Percentiles rank a stretch among this genome's conserved stretches.
Conservation (phyloP, 2,888 invertebrate genomes). For the Abscondita cerata region DNA sequence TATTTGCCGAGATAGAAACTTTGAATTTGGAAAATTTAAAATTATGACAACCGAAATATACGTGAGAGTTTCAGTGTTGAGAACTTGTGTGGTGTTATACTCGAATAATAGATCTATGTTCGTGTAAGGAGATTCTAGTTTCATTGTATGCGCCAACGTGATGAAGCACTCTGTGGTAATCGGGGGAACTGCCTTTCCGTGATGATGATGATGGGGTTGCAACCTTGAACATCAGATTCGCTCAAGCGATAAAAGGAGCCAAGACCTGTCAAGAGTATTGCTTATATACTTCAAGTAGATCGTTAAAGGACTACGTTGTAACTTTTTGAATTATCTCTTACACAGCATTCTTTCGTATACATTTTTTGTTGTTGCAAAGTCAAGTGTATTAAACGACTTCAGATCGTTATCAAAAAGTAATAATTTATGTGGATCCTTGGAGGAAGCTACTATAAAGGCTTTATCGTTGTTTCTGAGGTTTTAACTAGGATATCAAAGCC, state of each 20-base stretch:
- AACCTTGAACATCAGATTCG: constrained; percentile 45
- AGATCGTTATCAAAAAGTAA: constrained; percentile 19
- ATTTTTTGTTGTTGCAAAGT: not conserved
- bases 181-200: constrained; percentile 40
- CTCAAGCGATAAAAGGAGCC: constrained; percentile 38
- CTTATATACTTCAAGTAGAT: constrained; percentile 1
- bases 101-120: constrained; percentile 32
- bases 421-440: constrained; percentile 14
- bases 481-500: constrained; percentile 23
- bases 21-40: constrained; percentile 29
- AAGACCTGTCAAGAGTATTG: constrained; percentile 12
- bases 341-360: not conserved
- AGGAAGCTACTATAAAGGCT: constrained; percentile 20
- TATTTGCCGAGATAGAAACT: not conserved
- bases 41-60: constrained; percentile 26
- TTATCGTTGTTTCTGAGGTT: constrained; percentile 17
- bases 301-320: not conserved
- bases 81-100: constrained; percentile 24
- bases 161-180: constrained; percentile 45
- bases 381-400: constrained; percentile 12
- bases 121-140: constrained; percentile 31
- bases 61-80: constrained; percentile 29
- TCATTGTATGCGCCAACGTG: constrained; percentile 41
- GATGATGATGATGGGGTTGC: constrained; percentile 34
- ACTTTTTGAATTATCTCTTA: not conserved